Percentiles rank a stretch among this genome's conserved stretches.
These are phyloP conservation scores for Myotis findleyi DNA, from an alignment of 2,797 vertebrate species.

Conservation along the genomic window DNA sequence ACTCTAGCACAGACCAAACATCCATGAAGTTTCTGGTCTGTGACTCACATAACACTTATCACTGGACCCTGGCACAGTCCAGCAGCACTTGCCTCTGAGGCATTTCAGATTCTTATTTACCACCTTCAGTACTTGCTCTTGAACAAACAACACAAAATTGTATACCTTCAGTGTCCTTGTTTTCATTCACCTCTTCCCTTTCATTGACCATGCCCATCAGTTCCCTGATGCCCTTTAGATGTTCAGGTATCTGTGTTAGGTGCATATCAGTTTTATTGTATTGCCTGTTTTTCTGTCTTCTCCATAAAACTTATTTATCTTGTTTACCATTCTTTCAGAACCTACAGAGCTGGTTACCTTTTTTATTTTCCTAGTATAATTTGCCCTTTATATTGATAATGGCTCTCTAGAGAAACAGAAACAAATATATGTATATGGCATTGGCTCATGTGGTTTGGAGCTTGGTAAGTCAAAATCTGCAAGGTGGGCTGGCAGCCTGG, in stretches of 20 bases:
- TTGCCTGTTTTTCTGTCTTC: not conserved
- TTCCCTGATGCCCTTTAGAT: not conserved
- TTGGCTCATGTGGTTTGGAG: not conserved
- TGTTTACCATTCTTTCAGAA: not conserved
- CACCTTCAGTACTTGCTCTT: not conserved
- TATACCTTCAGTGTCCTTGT: not conserved
- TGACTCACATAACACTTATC: not conserved
- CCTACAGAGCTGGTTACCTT: not conserved
- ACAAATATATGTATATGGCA: not conserved
- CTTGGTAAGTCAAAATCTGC: not conserved
- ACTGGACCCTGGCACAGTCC: fast-evolving
- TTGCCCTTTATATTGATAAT: not conserved
- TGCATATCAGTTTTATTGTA: not conserved
- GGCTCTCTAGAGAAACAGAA: not conserved
- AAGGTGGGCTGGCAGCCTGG: not conserved
- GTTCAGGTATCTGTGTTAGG: not conserved
- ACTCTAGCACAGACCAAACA: not conserved
- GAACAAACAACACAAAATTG: not conserved
- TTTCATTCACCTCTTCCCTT: not conserved
- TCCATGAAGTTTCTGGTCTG: not conserved
- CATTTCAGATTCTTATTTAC: not conserved
- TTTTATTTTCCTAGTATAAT: not conserved
- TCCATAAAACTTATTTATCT: not conserved
- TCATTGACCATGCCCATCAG: not conserved
- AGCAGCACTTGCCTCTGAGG: not conserved